Evolutionary conservation across 2,888 invertebrate genomes (phyloP).

Genomic region (Bugulina stolonifera): DNA sequence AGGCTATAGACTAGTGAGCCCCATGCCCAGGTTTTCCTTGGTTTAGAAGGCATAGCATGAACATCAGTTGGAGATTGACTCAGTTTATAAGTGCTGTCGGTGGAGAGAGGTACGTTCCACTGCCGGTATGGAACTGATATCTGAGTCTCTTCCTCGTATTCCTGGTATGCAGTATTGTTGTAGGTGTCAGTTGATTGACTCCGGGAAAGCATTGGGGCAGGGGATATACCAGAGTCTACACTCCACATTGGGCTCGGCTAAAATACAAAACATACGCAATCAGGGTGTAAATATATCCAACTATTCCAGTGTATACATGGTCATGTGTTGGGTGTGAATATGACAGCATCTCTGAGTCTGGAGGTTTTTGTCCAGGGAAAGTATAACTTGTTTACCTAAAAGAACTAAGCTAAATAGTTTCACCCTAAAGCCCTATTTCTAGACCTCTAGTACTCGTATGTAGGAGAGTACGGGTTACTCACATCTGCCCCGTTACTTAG

Average conservation of each 20-base stretch:
- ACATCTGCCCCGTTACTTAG: background rate
- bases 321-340: too few species aligned
- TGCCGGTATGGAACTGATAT: too few species aligned
- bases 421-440: too few species aligned
- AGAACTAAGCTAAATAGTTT: too few species aligned
- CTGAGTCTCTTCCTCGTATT: too few species aligned
- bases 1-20: background rate
- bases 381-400: too few species aligned
- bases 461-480: too few species aligned
- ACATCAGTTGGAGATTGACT: background rate
- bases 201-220: background rate
- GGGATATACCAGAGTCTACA: background rate
- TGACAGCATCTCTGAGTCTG: too few species aligned
- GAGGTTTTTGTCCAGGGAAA: too few species aligned
- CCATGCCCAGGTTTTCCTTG: background rate
- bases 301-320: too few species aligned
- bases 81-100: background rate
- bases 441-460: too few species aligned
- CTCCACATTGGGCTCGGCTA: conserved; percentile 20
- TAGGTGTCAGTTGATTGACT: background rate
- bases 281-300: too few species aligned
- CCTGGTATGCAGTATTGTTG: background rate
- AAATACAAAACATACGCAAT: background rate
- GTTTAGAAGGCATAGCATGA: background rate
- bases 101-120: background rate